Evolutionary conservation across 2,113 vertebrate genomes (phyloP).

Genomic region (Gymnobelideus leadbeateri): DNA sequence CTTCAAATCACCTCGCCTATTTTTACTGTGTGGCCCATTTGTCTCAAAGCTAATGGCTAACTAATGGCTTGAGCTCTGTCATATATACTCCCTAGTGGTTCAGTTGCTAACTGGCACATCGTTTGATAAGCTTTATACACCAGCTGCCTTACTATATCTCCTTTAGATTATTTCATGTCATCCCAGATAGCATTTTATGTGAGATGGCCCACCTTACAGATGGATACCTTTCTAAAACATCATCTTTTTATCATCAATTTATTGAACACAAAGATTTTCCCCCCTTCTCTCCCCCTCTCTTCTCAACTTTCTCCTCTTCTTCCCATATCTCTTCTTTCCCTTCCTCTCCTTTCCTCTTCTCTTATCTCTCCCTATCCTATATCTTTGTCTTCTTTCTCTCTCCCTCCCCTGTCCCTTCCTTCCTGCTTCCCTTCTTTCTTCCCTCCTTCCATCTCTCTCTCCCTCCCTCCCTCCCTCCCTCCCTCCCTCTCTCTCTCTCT

Average conservation of each 20-base stretch:
- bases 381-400: too few relatives aligned
- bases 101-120: neutral
- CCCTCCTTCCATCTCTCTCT: neutral
- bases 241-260: neutral
- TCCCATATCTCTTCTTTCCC: too few relatives aligned
- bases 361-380: neutral
- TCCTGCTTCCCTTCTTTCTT: neutral
- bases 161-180: neutral
- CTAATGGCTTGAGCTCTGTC: conserved; percentile 2
- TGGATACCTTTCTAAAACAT: neutral
- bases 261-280: neutral
- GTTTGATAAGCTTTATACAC: conserved; percentile 1
- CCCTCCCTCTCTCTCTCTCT: neutral
- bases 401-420: neutral
- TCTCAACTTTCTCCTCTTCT: too few relatives aligned
- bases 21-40: conserved; percentile 32
- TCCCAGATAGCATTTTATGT: neutral
- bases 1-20: conserved; percentile 8
- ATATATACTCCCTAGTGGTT: neutral
- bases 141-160: neutral
- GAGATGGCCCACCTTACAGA: neutral
- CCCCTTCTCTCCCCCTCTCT: too few relatives aligned
- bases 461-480: neutral
- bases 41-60: neutral
- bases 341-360: too few relatives aligned